phyloP scores from a whole-genome alignment of 2,797 vertebrate species.

The Novumbra hubbsi region DNA sequence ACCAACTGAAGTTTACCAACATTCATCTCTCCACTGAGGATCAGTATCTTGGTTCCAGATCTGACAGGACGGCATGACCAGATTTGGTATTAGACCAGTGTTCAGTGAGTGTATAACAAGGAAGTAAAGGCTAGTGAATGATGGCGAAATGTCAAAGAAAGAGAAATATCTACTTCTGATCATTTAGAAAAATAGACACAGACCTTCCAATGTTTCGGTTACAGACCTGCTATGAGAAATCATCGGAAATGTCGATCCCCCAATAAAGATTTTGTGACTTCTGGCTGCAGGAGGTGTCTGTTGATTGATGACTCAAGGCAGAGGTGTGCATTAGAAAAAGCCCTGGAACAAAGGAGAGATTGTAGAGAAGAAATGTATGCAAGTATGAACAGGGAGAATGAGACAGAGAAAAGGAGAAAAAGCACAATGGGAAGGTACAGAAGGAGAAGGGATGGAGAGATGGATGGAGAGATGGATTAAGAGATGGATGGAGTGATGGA shows the following conservation, averaged over 20 bases:
- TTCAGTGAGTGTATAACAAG: too few species aligned
- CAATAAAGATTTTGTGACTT: not conserved
- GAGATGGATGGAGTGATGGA: not conserved
- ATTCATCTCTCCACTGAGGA: not conserved
- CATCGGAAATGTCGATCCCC: not conserved
- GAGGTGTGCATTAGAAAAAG: slow-evolving; percentile 53
- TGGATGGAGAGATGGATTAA: not conserved
- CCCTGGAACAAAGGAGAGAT: slow-evolving; percentile 32
- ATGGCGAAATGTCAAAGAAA: not conserved
- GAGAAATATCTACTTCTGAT: not conserved
- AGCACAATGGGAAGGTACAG: not conserved
- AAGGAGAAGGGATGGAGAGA: not conserved
- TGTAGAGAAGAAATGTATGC: not conserved
- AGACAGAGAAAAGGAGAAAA: not conserved
- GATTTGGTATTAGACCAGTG: too few species aligned
- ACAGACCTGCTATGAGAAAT: not conserved
- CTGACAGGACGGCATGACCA: too few species aligned
- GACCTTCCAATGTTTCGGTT: not conserved
- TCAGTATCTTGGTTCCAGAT: too few species aligned
- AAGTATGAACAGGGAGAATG: not conserved
- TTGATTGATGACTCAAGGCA: slow-evolving; percentile 52
- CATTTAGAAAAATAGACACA: not conserved
- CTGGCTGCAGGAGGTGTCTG: slow-evolving; percentile 16
- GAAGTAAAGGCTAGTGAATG: not conserved
- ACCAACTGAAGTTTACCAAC: not conserved